A percentile compares a stretch with the other conserved stretches of the same genome.
phyloP scores from a whole-genome alignment of 2,113 vertebrate species.

The Rhynchomys soricoides region DNA sequence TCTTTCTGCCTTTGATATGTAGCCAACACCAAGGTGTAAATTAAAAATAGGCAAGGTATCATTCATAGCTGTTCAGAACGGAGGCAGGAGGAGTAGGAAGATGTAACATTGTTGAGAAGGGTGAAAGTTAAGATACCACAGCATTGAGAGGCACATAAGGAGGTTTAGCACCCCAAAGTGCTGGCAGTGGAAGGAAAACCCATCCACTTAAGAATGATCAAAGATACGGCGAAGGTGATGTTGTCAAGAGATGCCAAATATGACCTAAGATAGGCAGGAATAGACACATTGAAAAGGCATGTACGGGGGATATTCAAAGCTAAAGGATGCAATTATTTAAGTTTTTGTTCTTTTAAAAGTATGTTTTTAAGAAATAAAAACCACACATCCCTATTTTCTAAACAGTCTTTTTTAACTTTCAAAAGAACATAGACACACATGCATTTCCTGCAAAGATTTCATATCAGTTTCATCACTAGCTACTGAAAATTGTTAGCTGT shows the following conservation, averaged over 20 bases:
- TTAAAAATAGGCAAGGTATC: constrained; percentile 54
- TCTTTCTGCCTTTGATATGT: constrained; percentile 60
- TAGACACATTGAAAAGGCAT: not conserved
- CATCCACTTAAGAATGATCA: not conserved
- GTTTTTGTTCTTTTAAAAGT: not conserved
- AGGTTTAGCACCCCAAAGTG: not conserved
- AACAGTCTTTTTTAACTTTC: not conserved
- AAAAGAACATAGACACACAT: not conserved
- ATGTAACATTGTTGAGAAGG: not conserved
- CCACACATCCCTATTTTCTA: not conserved
- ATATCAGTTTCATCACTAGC: not conserved
- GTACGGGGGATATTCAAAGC: not conserved
- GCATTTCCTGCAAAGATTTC: not conserved
- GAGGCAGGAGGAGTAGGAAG: constrained; percentile 2
- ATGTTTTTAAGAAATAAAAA: constrained; percentile 58
- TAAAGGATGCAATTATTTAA: not conserved
- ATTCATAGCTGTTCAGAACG: constrained; percentile 17
- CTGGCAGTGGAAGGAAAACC: not conserved
- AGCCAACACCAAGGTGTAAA: constrained; percentile 64
- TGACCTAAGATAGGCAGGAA: not conserved
- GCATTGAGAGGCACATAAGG: not conserved
- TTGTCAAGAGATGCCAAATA: not conserved
- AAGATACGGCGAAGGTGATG: not conserved
- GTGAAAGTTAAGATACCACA: not conserved
- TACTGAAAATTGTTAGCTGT: constrained; percentile 27